These are phyloP conservation scores for Desoria tigrina DNA, from an alignment of 2,888 invertebrate genomes.

Conservation along the genomic window DNA sequence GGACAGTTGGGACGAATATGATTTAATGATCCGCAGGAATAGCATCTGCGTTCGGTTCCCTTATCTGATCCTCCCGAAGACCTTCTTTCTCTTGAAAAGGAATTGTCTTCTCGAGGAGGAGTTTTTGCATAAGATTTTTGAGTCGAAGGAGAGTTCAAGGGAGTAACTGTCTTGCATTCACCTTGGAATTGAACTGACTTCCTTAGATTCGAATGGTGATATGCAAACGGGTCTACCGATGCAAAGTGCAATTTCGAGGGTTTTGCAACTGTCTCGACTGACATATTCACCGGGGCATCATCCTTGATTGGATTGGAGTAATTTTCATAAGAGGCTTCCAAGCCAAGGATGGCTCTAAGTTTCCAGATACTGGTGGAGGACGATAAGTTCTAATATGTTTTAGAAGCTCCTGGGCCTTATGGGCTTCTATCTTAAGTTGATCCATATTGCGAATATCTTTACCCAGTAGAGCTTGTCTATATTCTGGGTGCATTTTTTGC, in stretches of 20 bases:
- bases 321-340: too few relatives aligned
- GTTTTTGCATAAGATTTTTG: slow-evolving; percentile 13
- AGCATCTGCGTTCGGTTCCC: slow-evolving; percentile 15
- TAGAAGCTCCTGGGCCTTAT: slow-evolving; percentile 21
- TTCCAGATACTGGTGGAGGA: slow-evolving; percentile 5
- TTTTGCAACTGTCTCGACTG: too few relatives aligned
- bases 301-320: too few relatives aligned
- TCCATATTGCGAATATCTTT: slow-evolving; percentile 11
- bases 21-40: background rate
- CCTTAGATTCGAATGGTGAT: background rate
- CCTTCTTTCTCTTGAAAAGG: too few relatives aligned
- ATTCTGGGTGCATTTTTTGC: too few relatives aligned
- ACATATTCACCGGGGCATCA: too few relatives aligned
- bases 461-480: too few relatives aligned
- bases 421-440: slow-evolving; percentile 15
- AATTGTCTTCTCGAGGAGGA: background rate
- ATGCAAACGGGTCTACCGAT: too few relatives aligned
- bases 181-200: background rate
- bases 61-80: background rate
- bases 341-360: slow-evolving; percentile 18
- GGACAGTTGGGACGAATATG: slow-evolving; percentile 11
- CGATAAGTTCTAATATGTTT: slow-evolving; percentile 6
- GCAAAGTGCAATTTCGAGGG: too few relatives aligned
- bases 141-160: background rate
- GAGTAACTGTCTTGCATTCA: slow-evolving; percentile 2